phyloP scores from a whole-genome alignment of 1,140 invertebrate genomes.

The Drosophila novamexicana region DNA sequence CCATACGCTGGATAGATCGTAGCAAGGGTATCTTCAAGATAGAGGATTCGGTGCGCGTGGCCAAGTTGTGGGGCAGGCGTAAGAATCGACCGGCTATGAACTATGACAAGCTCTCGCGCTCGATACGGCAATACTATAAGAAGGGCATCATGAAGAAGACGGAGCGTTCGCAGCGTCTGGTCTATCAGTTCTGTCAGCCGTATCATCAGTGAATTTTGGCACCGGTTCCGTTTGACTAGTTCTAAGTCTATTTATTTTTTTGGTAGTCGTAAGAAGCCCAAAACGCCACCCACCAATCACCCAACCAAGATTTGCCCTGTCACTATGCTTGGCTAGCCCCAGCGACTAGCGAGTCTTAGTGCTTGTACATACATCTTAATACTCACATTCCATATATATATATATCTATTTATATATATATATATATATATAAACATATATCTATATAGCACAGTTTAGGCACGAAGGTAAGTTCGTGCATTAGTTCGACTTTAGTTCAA shows the following conservation, averaged over 20 bases:
- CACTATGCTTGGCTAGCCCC: slow-evolving; percentile 69
- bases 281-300: slow-evolving; percentile 13
- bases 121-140: slow-evolving; percentile 99
- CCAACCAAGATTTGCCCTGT: slow-evolving; percentile 2
- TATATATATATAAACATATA: slow-evolving; percentile 18
- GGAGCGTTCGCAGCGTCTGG: slow-evolving; percentile 97
- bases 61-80: slow-evolving; percentile 97
- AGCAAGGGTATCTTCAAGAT: slow-evolving; percentile 99
- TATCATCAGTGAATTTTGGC: slow-evolving; percentile 90
- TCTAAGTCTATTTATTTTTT: slow-evolving; percentile 62
- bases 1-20: slow-evolving; percentile 98
- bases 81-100: slow-evolving; percentile 99
- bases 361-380: slow-evolving; percentile 44
- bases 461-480: slow-evolving; percentile 82
- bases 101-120: slow-evolving; percentile 99
- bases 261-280: slow-evolving; percentile 54
- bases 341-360: slow-evolving; percentile 69
- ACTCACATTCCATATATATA: slow-evolving; percentile 3
- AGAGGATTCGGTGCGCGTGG: slow-evolving; percentile 98
- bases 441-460: slow-evolving; percentile 29
- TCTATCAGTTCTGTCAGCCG: slow-evolving; percentile 99
- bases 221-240: slow-evolving; percentile 32
- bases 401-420: slow-evolving; percentile 11
- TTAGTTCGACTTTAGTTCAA: slow-evolving; percentile 39
- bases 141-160: slow-evolving; percentile 99